Percentiles rank a stretch among this genome's conserved stretches.
phyloP scores from a whole-genome alignment of 35 echinoderm and acorn worm genomes.

The Hemicentrotus pulcherrimus region DNA sequence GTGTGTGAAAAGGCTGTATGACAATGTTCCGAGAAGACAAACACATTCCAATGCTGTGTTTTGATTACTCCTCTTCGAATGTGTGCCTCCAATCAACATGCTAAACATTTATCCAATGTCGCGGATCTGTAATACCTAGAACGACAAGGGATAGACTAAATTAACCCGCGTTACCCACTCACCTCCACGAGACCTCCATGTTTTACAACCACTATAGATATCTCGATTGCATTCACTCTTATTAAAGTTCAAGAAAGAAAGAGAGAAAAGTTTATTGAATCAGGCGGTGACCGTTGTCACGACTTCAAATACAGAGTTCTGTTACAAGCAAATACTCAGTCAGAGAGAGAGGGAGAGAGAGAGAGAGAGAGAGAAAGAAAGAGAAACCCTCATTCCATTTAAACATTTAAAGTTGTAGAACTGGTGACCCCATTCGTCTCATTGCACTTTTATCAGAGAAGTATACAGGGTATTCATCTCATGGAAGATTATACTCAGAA shows the following conservation, averaged over 20 bases:
- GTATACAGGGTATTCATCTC: not conserved
- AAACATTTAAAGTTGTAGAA: not conserved
- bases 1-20: not conserved
- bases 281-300: not conserved
- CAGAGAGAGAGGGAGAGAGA: not conserved
- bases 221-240: not conserved
- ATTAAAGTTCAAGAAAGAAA: not conserved
- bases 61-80: not conserved
- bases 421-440: not conserved
- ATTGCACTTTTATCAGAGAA: not conserved
- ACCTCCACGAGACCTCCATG: not conserved
- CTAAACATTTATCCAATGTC: not conserved
- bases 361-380: not conserved
- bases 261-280: slow-evolving; percentile 5
- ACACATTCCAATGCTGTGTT: not conserved
- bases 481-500: too few relatives aligned
- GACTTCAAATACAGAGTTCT: slow-evolving; percentile 12
- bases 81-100: not conserved
- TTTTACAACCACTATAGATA: not conserved
- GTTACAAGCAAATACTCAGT: not conserved
- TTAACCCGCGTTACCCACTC: not conserved
- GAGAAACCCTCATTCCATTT: not conserved
- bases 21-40: not conserved
- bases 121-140: not conserved
- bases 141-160: not conserved